A percentile compares a stretch with the other conserved stretches of the same genome.
Evolutionary conservation across 1,140 invertebrate genomes (phyloP).

Genomic region (Amphibalanus amphitrite): DNA sequence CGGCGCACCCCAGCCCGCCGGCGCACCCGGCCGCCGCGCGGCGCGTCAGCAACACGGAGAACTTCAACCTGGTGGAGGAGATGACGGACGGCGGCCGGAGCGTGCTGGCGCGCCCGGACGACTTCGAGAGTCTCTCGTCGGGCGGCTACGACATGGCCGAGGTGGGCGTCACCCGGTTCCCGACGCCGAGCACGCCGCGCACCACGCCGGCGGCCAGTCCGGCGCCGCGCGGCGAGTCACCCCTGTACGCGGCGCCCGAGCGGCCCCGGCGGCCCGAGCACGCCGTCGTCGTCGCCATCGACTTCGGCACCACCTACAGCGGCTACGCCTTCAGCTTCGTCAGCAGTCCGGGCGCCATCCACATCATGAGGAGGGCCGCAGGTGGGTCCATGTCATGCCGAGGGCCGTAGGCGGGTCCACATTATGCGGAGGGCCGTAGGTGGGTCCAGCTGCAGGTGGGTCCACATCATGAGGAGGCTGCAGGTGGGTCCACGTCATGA

Average conservation of each 20-base stretch:
- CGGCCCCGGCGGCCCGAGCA: conserved; percentile 15
- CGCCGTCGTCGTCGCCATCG: conserved; percentile 40
- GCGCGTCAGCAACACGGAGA: not conserved
- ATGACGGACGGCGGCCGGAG: not conserved
- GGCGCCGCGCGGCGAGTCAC: not conserved
- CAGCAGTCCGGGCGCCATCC: conserved; percentile 34
- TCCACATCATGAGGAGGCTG: no score
- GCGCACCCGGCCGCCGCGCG: no score
- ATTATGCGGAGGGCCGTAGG: no score
- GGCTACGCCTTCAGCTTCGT: conserved; percentile 42
- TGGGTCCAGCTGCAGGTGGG: no score
- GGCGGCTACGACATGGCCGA: not conserved
- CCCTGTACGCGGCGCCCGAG: not conserved
- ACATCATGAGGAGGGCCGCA: conserved; percentile 46
- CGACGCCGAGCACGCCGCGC: not conserved
- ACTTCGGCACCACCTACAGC: conserved; percentile 43
- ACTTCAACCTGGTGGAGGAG: conserved; percentile 1
- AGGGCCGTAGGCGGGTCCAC: conserved; percentile 36
- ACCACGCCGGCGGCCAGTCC: not conserved
- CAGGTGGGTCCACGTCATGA: conserved; percentile 31
- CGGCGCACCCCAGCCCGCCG: no score
- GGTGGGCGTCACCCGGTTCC: not conserved
- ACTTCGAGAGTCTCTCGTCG: not conserved
- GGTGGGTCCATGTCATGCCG: conserved; percentile 44
- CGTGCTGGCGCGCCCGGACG: not conserved